Evolutionary conservation across 2,113 vertebrate species (phyloP).

Genomic region (Hypocryptadius cinnamomeus): DNA sequence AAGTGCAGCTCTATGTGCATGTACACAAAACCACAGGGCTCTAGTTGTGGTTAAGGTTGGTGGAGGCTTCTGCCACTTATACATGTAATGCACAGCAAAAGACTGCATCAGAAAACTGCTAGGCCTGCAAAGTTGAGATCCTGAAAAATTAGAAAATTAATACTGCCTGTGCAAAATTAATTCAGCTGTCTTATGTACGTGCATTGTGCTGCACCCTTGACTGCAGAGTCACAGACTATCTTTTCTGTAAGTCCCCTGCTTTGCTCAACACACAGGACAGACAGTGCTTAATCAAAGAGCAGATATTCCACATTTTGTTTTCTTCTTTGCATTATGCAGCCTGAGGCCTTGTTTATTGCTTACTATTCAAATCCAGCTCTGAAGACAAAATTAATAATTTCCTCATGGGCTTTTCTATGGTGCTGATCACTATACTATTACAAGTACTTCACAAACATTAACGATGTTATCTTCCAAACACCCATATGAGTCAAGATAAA

Average conservation of each 20-base stretch:
- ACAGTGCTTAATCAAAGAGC: constrained; percentile 15
- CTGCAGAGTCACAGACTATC: background rate
- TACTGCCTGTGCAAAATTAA: background rate
- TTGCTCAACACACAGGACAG: background rate
- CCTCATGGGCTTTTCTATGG: constrained; percentile 45
- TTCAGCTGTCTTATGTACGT: background rate
- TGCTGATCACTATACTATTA: constrained; percentile 34
- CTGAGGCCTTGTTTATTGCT: constrained; percentile 40
- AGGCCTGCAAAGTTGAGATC: background rate
- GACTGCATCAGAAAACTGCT: background rate
- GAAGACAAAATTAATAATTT: constrained; percentile 60
- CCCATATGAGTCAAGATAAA: constrained; percentile 22
- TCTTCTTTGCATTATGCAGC: constrained; percentile 8
- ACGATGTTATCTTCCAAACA: constrained; percentile 33
- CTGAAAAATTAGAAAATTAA: background rate
- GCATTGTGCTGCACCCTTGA: background rate
- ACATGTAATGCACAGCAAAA: background rate
- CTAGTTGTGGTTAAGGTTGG: background rate
- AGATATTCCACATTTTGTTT: constrained; percentile 20
- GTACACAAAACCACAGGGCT: background rate
- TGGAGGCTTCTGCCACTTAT: background rate
- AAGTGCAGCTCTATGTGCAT: background rate
- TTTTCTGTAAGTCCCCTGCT: background rate
- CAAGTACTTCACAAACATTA: constrained; percentile 38
- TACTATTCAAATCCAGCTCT: constrained; percentile 38